Evolutionary conservation across 2,797 vertebrate genomes (phyloP).

Genomic region (Sarcophilus harrisii): DNA sequence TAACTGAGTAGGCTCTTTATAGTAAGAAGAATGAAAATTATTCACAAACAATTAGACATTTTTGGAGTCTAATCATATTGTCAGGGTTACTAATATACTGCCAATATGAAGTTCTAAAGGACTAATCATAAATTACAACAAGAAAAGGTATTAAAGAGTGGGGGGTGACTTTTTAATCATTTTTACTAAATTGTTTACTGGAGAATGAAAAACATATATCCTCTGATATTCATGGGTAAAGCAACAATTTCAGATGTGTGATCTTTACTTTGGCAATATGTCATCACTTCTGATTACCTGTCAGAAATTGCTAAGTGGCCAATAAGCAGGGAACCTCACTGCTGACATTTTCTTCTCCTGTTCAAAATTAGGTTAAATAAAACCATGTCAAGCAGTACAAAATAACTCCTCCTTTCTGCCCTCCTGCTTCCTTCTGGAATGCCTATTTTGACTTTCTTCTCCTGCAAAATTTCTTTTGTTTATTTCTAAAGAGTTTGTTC

Average conservation of each 20-base stretch:
- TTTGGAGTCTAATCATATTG: conserved; percentile 79
- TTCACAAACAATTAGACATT: conserved; percentile 77
- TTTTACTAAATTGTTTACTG: conserved; percentile 65
- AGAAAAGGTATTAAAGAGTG: conserved; percentile 59
- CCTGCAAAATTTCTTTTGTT: fast-evolving
- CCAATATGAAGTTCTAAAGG: conserved; percentile 78
- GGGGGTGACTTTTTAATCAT: conserved; percentile 26
- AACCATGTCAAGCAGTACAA: neutral
- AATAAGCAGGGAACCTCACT: neutral
- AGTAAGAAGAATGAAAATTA: conserved; percentile 59
- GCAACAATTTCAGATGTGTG: neutral
- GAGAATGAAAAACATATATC: conserved; percentile 56
- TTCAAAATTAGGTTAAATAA: neutral
- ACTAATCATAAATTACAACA: conserved; percentile 74
- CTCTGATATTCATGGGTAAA: neutral
- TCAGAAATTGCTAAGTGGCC: neutral
- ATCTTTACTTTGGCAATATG: neutral
- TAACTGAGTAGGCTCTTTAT: conserved; percentile 54
- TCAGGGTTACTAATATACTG: conserved; percentile 80
- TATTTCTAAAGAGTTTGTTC: fast-evolving
- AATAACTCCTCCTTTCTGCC: fast-evolving
- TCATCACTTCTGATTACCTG: conserved; percentile 22
- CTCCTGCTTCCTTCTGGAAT: fast-evolving
- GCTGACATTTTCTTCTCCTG: neutral
- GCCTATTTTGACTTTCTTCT: fast-evolving